Conservation (phyloP, 1,140 invertebrate genomes). For the Thalassaphorura encarpata region DNA sequence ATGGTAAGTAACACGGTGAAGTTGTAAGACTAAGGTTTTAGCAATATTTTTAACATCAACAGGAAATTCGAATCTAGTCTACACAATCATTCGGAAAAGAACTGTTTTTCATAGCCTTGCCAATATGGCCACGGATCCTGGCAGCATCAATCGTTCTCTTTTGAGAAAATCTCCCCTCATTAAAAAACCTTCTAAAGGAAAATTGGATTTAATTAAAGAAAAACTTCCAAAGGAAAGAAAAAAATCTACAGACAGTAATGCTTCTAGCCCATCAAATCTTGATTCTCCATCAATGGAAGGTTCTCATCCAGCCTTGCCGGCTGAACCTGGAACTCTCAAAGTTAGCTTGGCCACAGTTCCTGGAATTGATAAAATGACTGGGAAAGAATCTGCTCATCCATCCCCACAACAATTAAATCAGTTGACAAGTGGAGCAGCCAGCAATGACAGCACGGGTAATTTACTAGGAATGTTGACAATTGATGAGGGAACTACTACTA, state of each 20-base stretch:
- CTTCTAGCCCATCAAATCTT: not conserved
- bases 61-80: slow-evolving; percentile 96
- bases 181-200: slow-evolving; percentile 30
- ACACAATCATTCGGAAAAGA: slow-evolving; percentile 96
- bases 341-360: slow-evolving; percentile 31
- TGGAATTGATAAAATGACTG: slow-evolving; percentile 88
- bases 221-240: slow-evolving; percentile 24
- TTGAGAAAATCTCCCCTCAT: slow-evolving; percentile 38
- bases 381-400: slow-evolving; percentile 79
- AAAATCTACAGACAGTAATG: slow-evolving; percentile 28
- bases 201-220: slow-evolving; percentile 23
- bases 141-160: slow-evolving; percentile 73
- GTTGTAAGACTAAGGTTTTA: too few relatives aligned
- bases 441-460: too few relatives aligned
- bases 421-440: slow-evolving; percentile 28
- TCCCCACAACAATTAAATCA: slow-evolving; percentile 36
- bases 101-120: slow-evolving; percentile 94
- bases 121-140: slow-evolving; percentile 87
- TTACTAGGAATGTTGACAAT: too few relatives aligned
- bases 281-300: slow-evolving; percentile 63
- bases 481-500: too few relatives aligned
- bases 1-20: slow-evolving; percentile 58
- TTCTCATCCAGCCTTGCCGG: slow-evolving; percentile 69
- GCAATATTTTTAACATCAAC: too few relatives aligned
- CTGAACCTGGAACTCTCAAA: slow-evolving; percentile 54